Evolutionary conservation across 2,888 invertebrate genomes (phyloP), one percentile per base, ranked within the genome.

Genomic region (Ennomos quercinarius): DNA sequence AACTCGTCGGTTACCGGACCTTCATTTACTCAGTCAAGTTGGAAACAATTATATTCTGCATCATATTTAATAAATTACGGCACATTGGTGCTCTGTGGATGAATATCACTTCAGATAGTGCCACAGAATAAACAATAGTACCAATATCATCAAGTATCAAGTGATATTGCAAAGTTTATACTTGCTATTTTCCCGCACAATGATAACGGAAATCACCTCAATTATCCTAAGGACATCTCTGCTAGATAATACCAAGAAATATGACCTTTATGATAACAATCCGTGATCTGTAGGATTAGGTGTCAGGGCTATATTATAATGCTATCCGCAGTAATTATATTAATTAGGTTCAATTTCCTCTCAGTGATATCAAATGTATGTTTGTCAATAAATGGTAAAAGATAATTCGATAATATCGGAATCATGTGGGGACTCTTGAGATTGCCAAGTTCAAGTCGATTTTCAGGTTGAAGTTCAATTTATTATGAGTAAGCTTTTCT

Each of bases 271-370:
- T 27, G 60, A 69, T 69, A 64, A 64, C 55, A 64, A 67, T 59
- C 70, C 72, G 51, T 74, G 75, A 74, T 73, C 70, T 68, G 45
- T 56, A n/a, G 54, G 54, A 63, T 64, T 68, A 66, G 62, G 67
- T 57, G 56, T 54, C 55, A 68, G 67, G 50, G 46, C 12, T 77
- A 80, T 80, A 76, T 64, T 39, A 61, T 59, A 67, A 76, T 64
- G 40, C 61, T 59, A 67, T 70, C 57, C 60, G 63, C 54, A 60
- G 45, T 53, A 55, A 69, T 68, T 63, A 67, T 52, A 52, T 63
- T 76, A 70, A 72, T 74, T 68, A 50, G 53, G 61, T 64, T 57
- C 46, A 61, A 63, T 73, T 64, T 70, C 52, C 66, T 61, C 52
- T 37, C 47, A 63, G 53, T 41, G 38, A 46, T 61, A 61, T 64